Base-by-base conservation (phyloP, 2,888 invertebrate species). In the Rhingia rostrata region DNA sequence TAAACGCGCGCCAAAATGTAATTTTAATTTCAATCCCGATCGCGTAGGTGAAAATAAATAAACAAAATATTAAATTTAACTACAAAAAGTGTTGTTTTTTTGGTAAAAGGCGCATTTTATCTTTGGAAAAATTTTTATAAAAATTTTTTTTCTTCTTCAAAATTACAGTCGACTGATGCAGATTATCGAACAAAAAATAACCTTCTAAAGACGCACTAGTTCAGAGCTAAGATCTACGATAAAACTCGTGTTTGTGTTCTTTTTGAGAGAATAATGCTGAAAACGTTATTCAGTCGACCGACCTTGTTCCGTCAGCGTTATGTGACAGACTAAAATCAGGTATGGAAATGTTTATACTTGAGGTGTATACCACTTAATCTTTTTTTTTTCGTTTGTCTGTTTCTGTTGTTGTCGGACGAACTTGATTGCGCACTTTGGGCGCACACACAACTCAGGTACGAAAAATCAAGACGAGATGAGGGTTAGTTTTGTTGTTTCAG, bases 241-340 rank as follows among this genome's bases (percentile, higher is more conserved):
- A 43, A 58, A 58, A 58, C 37, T 58, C 30, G 35, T 58, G 41
- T 56, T 56, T 56, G 35, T 39, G 35, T 56, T 56, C 22, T 56
- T 22, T 79, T 60, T 72, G 22, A 22, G 37, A 78, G 77, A 82
- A 53, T 70, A 22, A 33, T 54, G 35, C 56, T 78, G 53, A 58
- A 22, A 60, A 43, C 41, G 53, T 41, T 66, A 43, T 69, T 66
- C 63, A 84, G 80, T 75, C 77, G 69, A 79, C 88, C 89, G 90
- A 91, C 89, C 91, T 90, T 89, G 89, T 89, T 89, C 88, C 90
- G 89, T 90, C 90, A 90, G 89, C 90, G 90, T 89, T 90, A 88
- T 90, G 89, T 90, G 89, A 90, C 90, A 90, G 90, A 91, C 90
- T 91, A 89, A 89, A 90, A 88, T 87, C 87, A 86, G 86, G 87